Base-by-base conservation (phyloP, 1,140 invertebrate species). In the Drosophila malerkotliana region DNA sequence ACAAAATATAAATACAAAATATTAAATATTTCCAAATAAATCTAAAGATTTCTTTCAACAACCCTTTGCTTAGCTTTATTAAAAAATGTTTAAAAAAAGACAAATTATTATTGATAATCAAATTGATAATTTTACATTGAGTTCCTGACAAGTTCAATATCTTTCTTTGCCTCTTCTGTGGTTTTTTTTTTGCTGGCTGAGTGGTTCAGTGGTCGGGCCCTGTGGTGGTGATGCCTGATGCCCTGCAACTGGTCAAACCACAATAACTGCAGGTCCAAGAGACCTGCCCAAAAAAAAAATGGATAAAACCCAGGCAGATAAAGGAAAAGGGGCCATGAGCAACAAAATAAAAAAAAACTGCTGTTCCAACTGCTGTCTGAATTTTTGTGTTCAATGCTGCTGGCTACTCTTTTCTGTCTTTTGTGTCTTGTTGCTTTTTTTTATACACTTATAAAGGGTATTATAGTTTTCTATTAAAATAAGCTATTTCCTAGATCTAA, bases 351-450 rank as follows among this genome's bases (percentile, higher is more conserved):
- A 28, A 28, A 28, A 28, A 69, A 71, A 71, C 64, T 69, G 52
- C 47, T 67, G 73, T 78, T 72, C 61, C 81, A 85, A 85, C 81
- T 81, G 81, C 66, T 83, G 66, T 75, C 57, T 18, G 45, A 55
- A 14, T 32, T 53, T 53, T 34, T 10, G 9, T 21, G 54, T 52
- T 45, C 15, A 30, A 45, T 76, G 62, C 52, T 61, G 54, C 55
- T 57, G 63, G 63, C 63, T 63, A 67, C 63, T 67, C 63, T 64
- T 66, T 67, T 53, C 41, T 18, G 47, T 45, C 45, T 62, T 48
- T 24, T 34, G 10, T 15, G 26, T 9, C 37, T 53, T 37, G 14
- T 24, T 34, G 51, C 15, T 24, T 48, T 44, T 51, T 44, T 67
- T 45, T 49, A 69, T 49, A 66, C 48, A 34, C 18, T 49, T 63